These are phyloP conservation scores for Drosophila mojavensis DNA, from an alignment of 1,140 invertebrate genomes.

Conservation along the genomic window DNA sequence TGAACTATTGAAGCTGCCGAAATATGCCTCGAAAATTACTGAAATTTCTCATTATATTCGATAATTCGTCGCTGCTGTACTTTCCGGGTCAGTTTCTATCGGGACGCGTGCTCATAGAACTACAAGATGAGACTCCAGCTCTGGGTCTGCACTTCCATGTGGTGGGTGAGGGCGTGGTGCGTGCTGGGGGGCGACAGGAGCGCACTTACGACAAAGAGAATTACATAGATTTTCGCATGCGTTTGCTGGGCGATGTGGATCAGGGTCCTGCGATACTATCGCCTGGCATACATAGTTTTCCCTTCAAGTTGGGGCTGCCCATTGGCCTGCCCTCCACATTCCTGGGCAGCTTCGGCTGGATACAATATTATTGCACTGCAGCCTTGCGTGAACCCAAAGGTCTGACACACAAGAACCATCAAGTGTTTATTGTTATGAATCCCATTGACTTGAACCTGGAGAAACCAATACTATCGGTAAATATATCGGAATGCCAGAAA, in stretches of 20 bases:
- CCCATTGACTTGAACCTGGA: constrained; percentile 97
- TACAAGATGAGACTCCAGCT: constrained; percentile 96
- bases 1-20: constrained; percentile 9
- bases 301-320: constrained; percentile 96
- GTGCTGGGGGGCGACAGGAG: constrained; percentile 90
- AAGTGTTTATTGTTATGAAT: constrained; percentile 98
- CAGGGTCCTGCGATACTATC: constrained; percentile 93
- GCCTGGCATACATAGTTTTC: constrained; percentile 97
- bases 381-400: constrained; percentile 95
- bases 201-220: constrained; percentile 95
- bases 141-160: constrained; percentile 96
- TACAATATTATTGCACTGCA: constrained; percentile 97
- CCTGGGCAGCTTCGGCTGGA: constrained; percentile 97
- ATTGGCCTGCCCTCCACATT: constrained; percentile 96
- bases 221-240: constrained; percentile 97
- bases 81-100: constrained; percentile 96
- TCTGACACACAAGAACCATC: constrained; percentile 96
- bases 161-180: constrained; percentile 95
- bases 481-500: constrained; percentile 50
- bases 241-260: constrained; percentile 93
- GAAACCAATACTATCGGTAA: constrained; percentile 93
- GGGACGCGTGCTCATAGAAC: constrained; percentile 94
- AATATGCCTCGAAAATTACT: constrained; percentile 93
- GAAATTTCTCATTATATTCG: constrained; percentile 96
- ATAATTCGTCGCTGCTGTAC: constrained; percentile 96